These are phyloP conservation scores for Struthio camelus DNA, from an alignment of 2,113 vertebrate species.

Conservation along the genomic window DNA sequence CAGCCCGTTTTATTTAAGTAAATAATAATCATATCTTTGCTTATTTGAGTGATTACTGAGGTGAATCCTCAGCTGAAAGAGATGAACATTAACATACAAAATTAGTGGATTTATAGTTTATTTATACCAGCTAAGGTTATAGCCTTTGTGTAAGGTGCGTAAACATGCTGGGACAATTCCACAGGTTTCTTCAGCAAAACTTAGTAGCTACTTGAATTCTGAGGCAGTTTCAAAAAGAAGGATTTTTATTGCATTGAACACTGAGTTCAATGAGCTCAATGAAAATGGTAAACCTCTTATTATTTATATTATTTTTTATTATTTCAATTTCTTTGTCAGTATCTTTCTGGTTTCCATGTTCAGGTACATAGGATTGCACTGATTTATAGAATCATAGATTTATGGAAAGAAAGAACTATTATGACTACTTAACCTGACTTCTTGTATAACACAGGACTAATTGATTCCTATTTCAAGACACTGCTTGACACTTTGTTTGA, in stretches of 20 bases:
- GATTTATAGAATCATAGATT: not conserved
- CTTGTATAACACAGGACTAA: not conserved
- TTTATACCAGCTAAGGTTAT: not conserved
- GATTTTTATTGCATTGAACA: not conserved
- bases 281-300: not conserved
- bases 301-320: slow-evolving; percentile 12
- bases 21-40: not conserved
- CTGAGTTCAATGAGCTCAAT: not conserved
- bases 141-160: not conserved
- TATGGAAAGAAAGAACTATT: not conserved
- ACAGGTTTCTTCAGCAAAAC: not conserved
- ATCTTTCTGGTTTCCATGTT: not conserved
- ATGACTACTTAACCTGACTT: not conserved
- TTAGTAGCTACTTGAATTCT: not conserved
- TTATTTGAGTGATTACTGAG: not conserved
- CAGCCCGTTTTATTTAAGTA: not conserved
- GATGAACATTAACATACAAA: not conserved
- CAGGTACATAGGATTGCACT: not conserved
- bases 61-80: not conserved
- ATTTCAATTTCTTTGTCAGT: not conserved
- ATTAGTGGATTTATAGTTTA: not conserved
- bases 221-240: not conserved
- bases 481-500: not conserved
- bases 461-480: not conserved
- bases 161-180: not conserved